A percentile compares a stretch with the other conserved stretches of the same genome.
Evolutionary conservation across 2,113 vertebrate genomes (phyloP).

Genomic region (Australoheros scitulus): DNA sequence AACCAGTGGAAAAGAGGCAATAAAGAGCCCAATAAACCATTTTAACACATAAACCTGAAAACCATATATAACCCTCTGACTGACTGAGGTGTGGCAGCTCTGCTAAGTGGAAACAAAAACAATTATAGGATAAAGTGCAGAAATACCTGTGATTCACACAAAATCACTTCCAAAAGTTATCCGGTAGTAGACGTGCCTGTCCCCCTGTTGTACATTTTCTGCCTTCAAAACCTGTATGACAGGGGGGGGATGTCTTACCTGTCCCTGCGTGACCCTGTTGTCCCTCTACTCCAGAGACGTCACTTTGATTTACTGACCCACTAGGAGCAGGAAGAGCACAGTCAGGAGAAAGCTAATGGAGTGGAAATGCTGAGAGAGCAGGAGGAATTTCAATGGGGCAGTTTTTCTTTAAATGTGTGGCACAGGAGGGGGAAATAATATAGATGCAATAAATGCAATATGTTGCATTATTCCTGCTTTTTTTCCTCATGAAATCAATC

Average conservation of each 20-base stretch:
- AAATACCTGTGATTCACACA: neutral
- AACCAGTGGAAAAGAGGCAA: too few relatives aligned
- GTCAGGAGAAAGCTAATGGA: slow-evolving; percentile 70
- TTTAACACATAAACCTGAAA: too few relatives aligned
- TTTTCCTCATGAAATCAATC: slow-evolving; percentile 15
- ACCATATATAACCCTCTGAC: neutral
- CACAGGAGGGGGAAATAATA: neutral
- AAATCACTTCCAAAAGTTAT: neutral
- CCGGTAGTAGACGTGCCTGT: neutral
- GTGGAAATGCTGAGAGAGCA: slow-evolving; percentile 68
- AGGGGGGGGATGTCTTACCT: slow-evolving; percentile 38
- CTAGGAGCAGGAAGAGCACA: slow-evolving; percentile 48
- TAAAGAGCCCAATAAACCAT: neutral
- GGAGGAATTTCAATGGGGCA: slow-evolving; percentile 39
- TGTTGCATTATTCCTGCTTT: slow-evolving; percentile 12
- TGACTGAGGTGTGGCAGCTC: neutral
- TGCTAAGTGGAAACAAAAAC: neutral
- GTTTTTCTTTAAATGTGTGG: slow-evolving; percentile 47
- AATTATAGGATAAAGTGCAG: neutral
- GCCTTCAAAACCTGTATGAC: neutral
- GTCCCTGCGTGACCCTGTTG: slow-evolving; percentile 41
- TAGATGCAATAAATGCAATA: neutral
- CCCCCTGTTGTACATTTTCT: neutral
- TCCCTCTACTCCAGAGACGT: slow-evolving; percentile 38
- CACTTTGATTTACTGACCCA: slow-evolving; percentile 66